Conservation (phyloP, 2,888 invertebrate species). For the Drosophila colorata region DNA sequence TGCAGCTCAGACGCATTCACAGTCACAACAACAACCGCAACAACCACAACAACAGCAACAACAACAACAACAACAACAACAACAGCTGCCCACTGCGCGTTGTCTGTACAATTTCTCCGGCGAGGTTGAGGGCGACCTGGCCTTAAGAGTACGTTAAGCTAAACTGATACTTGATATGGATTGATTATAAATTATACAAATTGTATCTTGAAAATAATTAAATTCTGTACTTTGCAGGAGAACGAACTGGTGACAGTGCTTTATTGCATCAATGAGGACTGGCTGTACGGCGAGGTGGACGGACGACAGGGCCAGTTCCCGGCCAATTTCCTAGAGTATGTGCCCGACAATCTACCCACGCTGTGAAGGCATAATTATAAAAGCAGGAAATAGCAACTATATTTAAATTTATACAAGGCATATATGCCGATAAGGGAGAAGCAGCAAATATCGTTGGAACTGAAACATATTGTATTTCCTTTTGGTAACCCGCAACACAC, state of each 20-base stretch:
- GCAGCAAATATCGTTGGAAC: conserved; percentile 55
- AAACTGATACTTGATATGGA: too few relatives aligned
- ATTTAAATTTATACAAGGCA: conserved; percentile 45
- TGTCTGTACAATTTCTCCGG: conserved; percentile 91
- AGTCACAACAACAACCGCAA: conserved; percentile 14
- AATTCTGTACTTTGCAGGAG: conserved; percentile 84
- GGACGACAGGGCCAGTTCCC: conserved; percentile 92
- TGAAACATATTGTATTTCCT: conserved; percentile 63
- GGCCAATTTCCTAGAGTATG: conserved; percentile 89
- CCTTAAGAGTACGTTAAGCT: conserved; percentile 86
- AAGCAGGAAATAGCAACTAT: conserved; percentile 36
- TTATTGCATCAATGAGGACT: conserved; percentile 90
- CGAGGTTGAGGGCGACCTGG: conserved; percentile 87
- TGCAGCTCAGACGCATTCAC: conserved; percentile 7
- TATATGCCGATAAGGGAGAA: conserved; percentile 44
- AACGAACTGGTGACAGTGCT: conserved; percentile 88
- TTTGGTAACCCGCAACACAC: conserved; percentile 22
- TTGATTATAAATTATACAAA: neutral
- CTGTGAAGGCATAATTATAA: conserved; percentile 34
- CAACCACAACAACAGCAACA: conserved; percentile 10
- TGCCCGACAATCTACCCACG: conserved; percentile 86
- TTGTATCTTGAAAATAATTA: too few relatives aligned
- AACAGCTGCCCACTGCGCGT: conserved; percentile 83
- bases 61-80: conserved; percentile 10
- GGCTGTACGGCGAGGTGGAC: conserved; percentile 91